Percentiles rank a stretch among this genome's conserved stretches.
phyloP scores from a whole-genome alignment of 30 jellyfish, hydroid and myxozoan species.

The Chrysaora quinquecirrha region DNA sequence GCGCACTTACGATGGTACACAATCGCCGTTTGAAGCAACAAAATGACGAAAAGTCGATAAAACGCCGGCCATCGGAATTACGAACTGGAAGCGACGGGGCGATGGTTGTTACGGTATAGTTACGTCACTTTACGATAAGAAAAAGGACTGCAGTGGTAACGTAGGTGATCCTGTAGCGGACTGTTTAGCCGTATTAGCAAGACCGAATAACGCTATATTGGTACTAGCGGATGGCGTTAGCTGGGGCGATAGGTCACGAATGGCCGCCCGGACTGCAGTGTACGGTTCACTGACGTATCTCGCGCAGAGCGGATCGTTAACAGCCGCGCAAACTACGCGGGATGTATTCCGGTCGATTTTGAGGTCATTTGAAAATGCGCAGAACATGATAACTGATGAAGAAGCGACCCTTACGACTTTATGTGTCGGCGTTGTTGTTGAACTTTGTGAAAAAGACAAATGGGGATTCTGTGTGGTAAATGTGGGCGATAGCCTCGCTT shows the following conservation, averaged over 20 bases:
- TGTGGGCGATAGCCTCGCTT: conserved; percentile 92
- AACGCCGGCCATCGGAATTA: conserved; percentile 63
- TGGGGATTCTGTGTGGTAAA: conserved; percentile 93
- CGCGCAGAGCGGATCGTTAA: conserved; percentile 26
- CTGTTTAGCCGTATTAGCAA: conserved; percentile 74
- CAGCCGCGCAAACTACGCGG: conserved; percentile 51
- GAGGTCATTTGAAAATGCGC: conserved; percentile 82
- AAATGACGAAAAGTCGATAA: conserved; percentile 11
- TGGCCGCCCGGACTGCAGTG: conserved; percentile 81
- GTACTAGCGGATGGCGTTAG: conserved; percentile 96
- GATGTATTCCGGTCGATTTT: conserved; percentile 79
- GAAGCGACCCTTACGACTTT: conserved; percentile 89
- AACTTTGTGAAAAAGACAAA: conserved; percentile 74
- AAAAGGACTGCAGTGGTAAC: conserved; percentile 12
- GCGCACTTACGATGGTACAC: conserved; percentile 53
- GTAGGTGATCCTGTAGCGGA: conserved; percentile 96
- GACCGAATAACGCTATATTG: conserved; percentile 66
- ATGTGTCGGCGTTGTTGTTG: conserved; percentile 91
- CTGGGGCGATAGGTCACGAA: conserved; percentile 91
- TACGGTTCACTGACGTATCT: conserved; percentile 78
- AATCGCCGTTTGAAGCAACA: conserved; percentile 28
- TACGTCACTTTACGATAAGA: conserved; percentile 66
- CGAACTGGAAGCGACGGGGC: conserved; percentile 69
- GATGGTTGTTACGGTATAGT: conserved; percentile 85
- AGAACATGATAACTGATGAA: conserved; percentile 67